phyloP scores from a whole-genome alignment of 1,140 invertebrate species.

The Leucophenga varia region DNA sequence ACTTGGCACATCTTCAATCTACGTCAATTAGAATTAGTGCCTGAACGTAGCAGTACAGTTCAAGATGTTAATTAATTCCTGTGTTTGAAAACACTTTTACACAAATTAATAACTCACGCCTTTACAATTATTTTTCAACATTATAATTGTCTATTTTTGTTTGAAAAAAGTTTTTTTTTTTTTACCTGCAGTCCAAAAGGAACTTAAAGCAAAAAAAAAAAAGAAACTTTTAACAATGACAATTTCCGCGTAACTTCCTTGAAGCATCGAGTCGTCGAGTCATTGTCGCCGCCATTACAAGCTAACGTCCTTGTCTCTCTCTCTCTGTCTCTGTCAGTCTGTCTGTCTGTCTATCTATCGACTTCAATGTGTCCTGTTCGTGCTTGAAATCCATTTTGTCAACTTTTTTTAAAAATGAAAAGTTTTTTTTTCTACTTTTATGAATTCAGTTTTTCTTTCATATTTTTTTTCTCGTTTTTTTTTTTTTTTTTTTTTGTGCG shows the following conservation, averaged over 20 bases:
- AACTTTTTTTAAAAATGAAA: slow-evolving; percentile 52
- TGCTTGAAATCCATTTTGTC: slow-evolving; percentile 41
- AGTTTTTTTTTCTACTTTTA: too few relatives aligned
- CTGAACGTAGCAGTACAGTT: too few relatives aligned
- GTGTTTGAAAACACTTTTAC: slow-evolving; percentile 52
- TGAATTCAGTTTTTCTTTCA: slow-evolving; percentile 2
- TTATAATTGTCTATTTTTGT: too few relatives aligned
- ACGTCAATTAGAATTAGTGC: not conserved
- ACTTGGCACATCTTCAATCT: slow-evolving; percentile 20
- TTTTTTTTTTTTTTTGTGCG: slow-evolving; percentile 18
- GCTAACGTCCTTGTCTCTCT: slow-evolving; percentile 7
- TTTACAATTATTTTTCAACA: too few relatives aligned
- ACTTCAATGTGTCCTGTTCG: not conserved
- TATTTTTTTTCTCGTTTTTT: slow-evolving; percentile 2
- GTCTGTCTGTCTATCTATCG: not conserved
- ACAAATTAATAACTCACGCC: slow-evolving; percentile 33
- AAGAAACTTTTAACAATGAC: too few relatives aligned
- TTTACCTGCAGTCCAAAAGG: too few relatives aligned
- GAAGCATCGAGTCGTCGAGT: slow-evolving; percentile 14
- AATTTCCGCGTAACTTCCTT: too few relatives aligned
- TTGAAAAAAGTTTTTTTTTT: too few relatives aligned
- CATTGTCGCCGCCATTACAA: slow-evolving; percentile 11
- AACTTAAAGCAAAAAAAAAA: too few relatives aligned
- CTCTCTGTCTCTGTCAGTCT: slow-evolving; percentile 18
- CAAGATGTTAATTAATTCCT: slow-evolving; percentile 51